Conservation (phyloP, 2,888 invertebrate species). For the Chelonus formosanus region DNA sequence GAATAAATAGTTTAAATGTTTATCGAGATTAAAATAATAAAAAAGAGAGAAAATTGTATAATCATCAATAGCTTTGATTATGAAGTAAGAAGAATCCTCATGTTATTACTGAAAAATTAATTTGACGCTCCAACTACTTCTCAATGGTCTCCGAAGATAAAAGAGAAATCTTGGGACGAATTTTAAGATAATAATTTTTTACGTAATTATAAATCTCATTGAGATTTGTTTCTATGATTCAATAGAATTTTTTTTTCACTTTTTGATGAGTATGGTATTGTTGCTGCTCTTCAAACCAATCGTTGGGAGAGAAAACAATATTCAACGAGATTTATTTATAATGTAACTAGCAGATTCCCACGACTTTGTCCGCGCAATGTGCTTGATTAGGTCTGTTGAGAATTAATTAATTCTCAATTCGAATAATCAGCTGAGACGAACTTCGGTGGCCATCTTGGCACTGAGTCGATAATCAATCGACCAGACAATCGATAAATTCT, state of each 20-base stretch:
- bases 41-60: neutral
- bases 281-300: too few species aligned
- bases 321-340: too few species aligned
- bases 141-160: neutral
- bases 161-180: neutral
- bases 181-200: neutral
- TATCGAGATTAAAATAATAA: neutral
- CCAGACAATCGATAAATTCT: too few species aligned
- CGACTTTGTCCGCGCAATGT: too few species aligned
- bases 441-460: too few species aligned
- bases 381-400: too few species aligned
- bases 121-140: neutral
- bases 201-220: neutral
- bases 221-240: neutral
- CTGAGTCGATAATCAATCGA: too few species aligned
- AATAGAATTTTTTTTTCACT: neutral
- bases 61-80: neutral
- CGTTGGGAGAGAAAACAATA: too few species aligned
- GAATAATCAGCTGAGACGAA: too few species aligned
- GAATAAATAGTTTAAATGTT: neutral
- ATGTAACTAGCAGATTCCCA: too few species aligned
- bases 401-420: too few species aligned
- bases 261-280: neutral
- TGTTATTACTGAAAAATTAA: slow-evolving; percentile 6
- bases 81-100: neutral